These are phyloP conservation scores for Ceyx cyanopectus DNA, from an alignment of 2,113 vertebrate species.

Conservation along the genomic window DNA sequence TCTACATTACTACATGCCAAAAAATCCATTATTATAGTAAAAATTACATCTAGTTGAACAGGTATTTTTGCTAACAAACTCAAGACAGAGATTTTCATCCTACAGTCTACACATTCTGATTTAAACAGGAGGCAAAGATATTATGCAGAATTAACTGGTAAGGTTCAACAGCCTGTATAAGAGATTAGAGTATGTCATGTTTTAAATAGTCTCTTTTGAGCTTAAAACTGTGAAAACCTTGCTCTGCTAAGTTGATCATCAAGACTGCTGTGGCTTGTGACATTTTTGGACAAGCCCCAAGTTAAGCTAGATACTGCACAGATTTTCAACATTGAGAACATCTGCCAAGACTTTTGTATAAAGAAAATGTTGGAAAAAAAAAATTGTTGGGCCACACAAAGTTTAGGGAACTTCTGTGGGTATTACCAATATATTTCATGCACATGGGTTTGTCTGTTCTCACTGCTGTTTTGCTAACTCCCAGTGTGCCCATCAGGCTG, in stretches of 20 bases:
- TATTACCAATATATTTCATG: neutral
- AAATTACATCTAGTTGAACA: neutral
- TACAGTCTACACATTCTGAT: neutral
- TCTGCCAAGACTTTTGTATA: neutral
- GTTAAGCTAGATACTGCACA: neutral
- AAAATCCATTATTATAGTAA: neutral
- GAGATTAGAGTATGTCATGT: neutral
- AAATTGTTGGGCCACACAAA: neutral
- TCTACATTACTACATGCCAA: neutral
- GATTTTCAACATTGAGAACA: neutral
- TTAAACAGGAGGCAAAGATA: neutral
- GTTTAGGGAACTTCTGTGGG: neutral
- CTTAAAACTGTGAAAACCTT: neutral
- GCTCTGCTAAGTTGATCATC: neutral
- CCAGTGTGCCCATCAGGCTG: neutral
- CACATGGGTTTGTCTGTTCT: neutral
- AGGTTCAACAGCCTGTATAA: neutral
- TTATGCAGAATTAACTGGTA: conserved; percentile 12
- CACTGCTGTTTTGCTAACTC: neutral
- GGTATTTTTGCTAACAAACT: neutral
- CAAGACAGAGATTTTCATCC: neutral
- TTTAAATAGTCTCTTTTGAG: conserved; percentile 12
- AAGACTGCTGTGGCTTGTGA: neutral
- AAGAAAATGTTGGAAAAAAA: neutral
- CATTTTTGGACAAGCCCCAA: neutral